phyloP scores from a whole-genome alignment of 2,797 vertebrate species.

The Pseudocheirus occidentalis region DNA sequence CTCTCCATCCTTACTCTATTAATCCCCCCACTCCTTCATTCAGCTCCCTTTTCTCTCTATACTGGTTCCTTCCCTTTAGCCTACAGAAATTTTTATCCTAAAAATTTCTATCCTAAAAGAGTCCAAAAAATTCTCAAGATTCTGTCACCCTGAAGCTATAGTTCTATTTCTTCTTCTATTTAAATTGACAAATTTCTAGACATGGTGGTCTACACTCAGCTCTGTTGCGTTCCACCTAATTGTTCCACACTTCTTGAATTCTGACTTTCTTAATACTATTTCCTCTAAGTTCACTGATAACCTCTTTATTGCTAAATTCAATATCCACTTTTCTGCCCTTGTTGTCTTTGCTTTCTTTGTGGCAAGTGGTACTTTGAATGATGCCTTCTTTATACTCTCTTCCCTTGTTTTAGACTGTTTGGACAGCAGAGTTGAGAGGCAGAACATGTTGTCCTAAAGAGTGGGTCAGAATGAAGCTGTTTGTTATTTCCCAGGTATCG shows the following conservation, averaged over 20 bases:
- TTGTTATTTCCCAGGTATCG: not conserved
- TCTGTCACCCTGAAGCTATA: not conserved
- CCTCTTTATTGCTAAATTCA: not conserved
- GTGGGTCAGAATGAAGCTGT: not conserved
- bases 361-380: not conserved
- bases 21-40: not conserved
- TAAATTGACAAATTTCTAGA: not conserved
- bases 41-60: not conserved
- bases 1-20: not conserved
- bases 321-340: not conserved
- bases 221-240: not conserved
- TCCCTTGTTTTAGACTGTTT: not conserved
- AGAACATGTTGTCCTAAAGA: not conserved
- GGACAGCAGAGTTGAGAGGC: not conserved
- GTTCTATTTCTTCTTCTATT: not conserved
- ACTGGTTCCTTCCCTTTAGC: not conserved
- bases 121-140: not conserved
- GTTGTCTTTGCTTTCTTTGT: not conserved
- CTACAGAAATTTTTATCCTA: not conserved
- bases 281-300: not conserved
- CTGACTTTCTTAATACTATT: not conserved
- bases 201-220: not conserved
- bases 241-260: not conserved
- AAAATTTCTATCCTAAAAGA: not conserved
- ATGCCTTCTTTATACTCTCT: not conserved